A percentile compares a stretch with the other conserved stretches of the same genome.
Evolutionary conservation across 2,888 invertebrate genomes (phyloP).

Genomic region (Conus canariensis): DNA sequence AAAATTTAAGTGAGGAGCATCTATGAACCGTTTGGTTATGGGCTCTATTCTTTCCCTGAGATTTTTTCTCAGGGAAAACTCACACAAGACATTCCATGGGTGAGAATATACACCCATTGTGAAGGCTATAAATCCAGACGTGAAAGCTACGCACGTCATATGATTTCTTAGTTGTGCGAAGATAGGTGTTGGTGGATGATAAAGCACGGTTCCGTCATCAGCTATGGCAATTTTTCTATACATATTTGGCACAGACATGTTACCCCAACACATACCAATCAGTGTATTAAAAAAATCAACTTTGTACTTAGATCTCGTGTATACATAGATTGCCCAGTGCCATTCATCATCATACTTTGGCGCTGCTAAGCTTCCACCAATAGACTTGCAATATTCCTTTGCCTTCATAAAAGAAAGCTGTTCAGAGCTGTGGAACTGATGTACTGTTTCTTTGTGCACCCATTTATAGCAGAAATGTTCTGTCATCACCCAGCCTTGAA

Average conservation of each 20-base stretch:
- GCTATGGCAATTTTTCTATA: background rate
- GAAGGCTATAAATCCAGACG: background rate
- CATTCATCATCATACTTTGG: background rate
- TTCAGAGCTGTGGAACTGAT: too few relatives aligned
- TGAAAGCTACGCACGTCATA: background rate
- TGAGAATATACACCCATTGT: background rate
- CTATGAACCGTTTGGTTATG: background rate
- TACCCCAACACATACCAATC: background rate
- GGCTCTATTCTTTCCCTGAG: background rate
- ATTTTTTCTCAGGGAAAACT: background rate
- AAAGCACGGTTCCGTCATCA: background rate
- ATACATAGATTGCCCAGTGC: background rate
- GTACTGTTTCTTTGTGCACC: background rate
- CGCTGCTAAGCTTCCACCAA: background rate
- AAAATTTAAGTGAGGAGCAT: background rate
- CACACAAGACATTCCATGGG: background rate
- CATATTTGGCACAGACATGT: background rate
- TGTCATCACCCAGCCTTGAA: background rate
- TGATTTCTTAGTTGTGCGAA: too few relatives aligned
- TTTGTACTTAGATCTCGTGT: background rate
- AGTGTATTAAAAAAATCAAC: background rate
- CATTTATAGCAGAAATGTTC: background rate
- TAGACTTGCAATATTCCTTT: background rate
- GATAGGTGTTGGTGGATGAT: background rate
- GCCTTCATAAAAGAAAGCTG: background rate